These are phyloP conservation scores for Stegophylla sp. DNA, from an alignment of 2,888 invertebrate genomes.

Conservation along the genomic window DNA sequence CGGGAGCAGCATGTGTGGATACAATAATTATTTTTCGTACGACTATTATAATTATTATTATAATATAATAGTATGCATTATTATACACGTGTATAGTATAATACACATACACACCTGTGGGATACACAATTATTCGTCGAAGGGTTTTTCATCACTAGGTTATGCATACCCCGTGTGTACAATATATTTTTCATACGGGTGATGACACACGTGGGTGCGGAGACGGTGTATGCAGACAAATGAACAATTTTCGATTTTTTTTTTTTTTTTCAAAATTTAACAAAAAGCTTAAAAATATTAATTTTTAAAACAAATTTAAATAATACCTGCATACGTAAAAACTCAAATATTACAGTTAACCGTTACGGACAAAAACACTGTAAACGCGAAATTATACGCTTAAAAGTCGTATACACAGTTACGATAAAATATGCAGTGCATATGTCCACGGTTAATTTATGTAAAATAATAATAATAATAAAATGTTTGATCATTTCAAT, in stretches of 20 bases:
- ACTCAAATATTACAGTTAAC: not conserved
- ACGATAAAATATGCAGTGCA: not conserved
- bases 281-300: not conserved
- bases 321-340: not conserved
- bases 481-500: slow-evolving; percentile 33
- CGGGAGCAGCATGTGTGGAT: not conserved
- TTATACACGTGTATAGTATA: not conserved
- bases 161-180: not conserved
- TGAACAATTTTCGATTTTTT: too few species aligned
- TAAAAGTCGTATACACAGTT: not conserved
- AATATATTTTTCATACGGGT: not conserved
- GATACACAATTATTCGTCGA: not conserved
- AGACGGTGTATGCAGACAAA: too few species aligned
- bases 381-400: not conserved
- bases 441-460: not conserved
- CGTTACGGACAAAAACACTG: not conserved
- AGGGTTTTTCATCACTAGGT: not conserved
- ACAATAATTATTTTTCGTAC: too few species aligned
- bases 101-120: not conserved
- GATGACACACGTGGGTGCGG: not conserved
- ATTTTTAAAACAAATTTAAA: not conserved
- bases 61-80: not conserved
- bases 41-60: too few species aligned
- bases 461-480: slow-evolving; percentile 1
- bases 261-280: not conserved